Percentiles rank a stretch among this genome's conserved stretches.
These are phyloP conservation scores for Aspidiotus destructor DNA, from an alignment of 2,888 invertebrate genomes.

Conservation along the genomic window DNA sequence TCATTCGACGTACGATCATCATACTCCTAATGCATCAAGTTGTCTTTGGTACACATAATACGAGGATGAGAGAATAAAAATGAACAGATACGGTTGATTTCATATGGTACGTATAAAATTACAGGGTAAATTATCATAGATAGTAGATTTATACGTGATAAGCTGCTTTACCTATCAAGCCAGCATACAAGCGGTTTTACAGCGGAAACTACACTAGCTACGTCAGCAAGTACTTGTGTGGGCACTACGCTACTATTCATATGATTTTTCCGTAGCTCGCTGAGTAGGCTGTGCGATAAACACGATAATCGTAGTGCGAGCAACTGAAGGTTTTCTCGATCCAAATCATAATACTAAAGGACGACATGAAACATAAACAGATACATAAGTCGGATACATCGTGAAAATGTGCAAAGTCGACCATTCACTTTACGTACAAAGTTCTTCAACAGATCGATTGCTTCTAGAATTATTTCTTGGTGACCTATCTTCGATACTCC, in stretches of 20 bases:
- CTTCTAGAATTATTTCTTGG: constrained; percentile 85
- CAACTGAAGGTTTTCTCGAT: constrained; percentile 83
- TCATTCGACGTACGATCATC: too few relatives aligned
- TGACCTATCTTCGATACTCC: constrained; percentile 81
- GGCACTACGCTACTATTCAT: constrained; percentile 55
- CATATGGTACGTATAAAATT: not conserved
- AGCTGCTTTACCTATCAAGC: constrained; percentile 63
- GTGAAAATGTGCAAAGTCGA: not conserved
- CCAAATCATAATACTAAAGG: constrained; percentile 76
- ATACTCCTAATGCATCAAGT: too few relatives aligned
- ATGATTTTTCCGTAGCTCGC: constrained; percentile 53
- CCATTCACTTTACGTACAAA: constrained; percentile 54
- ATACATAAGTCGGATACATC: not conserved
- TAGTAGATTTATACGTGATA: not conserved
- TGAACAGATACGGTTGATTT: too few relatives aligned
- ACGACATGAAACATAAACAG: not conserved
- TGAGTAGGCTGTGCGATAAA: constrained; percentile 65
- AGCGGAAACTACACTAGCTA: constrained; percentile 70
- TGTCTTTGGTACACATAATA: too few relatives aligned
- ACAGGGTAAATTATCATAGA: not conserved
- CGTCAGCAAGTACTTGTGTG: constrained; percentile 72
- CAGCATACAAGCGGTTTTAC: constrained; percentile 83
- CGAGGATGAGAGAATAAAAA: too few relatives aligned
- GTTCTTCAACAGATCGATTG: constrained; percentile 78
- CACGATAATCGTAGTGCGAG: constrained; percentile 75